Evolutionary conservation across 2,888 invertebrate species (phyloP).

Genomic region (Crepidodera aurea): DNA sequence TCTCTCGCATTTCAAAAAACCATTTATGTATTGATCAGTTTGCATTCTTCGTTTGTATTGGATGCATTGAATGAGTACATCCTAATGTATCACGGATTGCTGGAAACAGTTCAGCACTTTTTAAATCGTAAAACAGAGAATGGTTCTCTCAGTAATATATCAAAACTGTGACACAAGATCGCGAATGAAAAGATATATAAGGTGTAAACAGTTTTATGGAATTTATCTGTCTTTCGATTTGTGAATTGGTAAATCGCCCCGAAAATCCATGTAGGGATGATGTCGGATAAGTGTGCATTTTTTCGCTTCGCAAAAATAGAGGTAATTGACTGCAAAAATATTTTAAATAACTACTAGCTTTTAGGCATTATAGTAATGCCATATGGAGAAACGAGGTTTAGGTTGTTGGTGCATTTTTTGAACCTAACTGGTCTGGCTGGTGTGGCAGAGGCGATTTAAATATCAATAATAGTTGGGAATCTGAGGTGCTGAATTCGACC

Average conservation of each 20-base stretch:
- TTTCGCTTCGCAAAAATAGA: background rate
- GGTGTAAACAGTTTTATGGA: constrained; percentile 29
- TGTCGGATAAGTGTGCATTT: background rate
- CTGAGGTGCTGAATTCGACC: no score
- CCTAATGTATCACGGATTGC: constrained; percentile 7
- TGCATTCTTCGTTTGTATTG: constrained; percentile 16
- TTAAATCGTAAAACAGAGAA: constrained; percentile 19
- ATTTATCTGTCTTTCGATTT: constrained; percentile 8
- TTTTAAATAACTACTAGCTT: no score
- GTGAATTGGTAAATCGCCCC: constrained; percentile 1
- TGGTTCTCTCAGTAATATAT: constrained; percentile 19
- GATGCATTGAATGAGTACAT: constrained; percentile 7
- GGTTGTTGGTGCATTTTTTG: no score
- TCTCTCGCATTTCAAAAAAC: background rate
- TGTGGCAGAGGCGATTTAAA: no score
- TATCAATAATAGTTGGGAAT: no score
- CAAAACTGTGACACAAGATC: constrained; percentile 20
- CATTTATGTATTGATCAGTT: constrained; percentile 11
- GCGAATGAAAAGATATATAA: constrained; percentile 26
- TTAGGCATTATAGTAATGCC: no score
- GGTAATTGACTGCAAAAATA: background rate
- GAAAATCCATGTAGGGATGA: background rate
- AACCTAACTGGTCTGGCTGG: no score
- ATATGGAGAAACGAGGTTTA: no score
- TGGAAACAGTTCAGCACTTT: constrained; percentile 22